A percentile compares a stretch with the other conserved stretches of the same genome.
These are phyloP conservation scores for Hemicrepidius hirtus DNA, from an alignment of 2,888 invertebrate genomes.

Conservation along the genomic window DNA sequence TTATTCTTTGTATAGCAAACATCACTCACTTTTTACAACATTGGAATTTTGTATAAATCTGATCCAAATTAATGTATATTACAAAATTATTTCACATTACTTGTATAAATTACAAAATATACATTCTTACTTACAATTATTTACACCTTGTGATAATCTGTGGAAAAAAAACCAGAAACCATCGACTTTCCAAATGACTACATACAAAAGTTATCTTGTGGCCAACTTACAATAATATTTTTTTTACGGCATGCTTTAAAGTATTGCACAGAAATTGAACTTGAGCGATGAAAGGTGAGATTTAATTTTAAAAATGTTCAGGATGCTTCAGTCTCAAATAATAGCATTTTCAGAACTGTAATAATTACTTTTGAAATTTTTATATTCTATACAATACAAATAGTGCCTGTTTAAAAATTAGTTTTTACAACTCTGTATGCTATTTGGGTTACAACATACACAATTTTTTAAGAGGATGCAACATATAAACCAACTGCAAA, in stretches of 20 bases:
- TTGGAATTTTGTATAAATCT: slow-evolving; percentile 12
- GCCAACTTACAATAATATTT: too few species aligned
- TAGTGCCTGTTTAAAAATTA: too few species aligned
- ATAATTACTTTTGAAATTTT: not conserved
- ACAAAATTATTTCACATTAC: slow-evolving; percentile 30
- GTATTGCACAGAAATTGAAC: slow-evolving; percentile 21
- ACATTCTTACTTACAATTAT: slow-evolving; percentile 45
- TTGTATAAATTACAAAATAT: slow-evolving; percentile 46
- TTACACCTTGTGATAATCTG: slow-evolving; percentile 32
- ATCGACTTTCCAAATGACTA: too few species aligned
- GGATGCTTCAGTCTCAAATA: slow-evolving; percentile 24
- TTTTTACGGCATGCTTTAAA: not conserved
- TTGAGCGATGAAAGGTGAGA: not conserved
- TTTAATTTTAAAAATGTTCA: slow-evolving; percentile 3
- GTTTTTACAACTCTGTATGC: too few species aligned
- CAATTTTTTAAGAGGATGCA: too few species aligned
- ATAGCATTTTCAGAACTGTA: slow-evolving; percentile 8
- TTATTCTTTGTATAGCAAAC: not conserved
- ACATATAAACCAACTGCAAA: too few species aligned
- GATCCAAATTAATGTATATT: slow-evolving; percentile 24
- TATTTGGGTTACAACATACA: too few species aligned
- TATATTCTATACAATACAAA: not conserved
- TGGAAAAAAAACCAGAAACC: not conserved
- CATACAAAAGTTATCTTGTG: too few species aligned
- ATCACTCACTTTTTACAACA: slow-evolving; percentile 26